Evolutionary conservation across 2,113 vertebrate genomes (phyloP), one percentile per base, ranked within the genome.

Genomic region (Xiphophorus hellerii): DNA sequence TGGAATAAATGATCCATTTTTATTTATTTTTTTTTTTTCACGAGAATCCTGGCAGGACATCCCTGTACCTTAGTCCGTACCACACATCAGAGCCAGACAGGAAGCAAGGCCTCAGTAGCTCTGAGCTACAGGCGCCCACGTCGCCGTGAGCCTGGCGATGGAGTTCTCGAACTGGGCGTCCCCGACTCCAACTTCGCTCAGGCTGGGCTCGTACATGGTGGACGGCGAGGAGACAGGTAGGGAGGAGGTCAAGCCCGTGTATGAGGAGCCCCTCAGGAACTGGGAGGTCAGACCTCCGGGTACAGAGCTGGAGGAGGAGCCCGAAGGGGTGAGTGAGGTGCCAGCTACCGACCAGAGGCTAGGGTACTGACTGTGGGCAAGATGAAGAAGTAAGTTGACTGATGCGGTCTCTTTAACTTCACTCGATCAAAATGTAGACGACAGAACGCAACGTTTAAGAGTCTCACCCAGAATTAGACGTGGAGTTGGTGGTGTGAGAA

Each of bases 121-220:
- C 87, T 95, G 95, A 48, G 95, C 94, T 22, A 95, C 93, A 0
- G 95, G 94, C 0, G 94, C 82, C 94, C 95, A 95, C 71, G 94
- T 93, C 0, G 95, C 94, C 0, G 95, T 94, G 29, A 95, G 92
- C 63, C 94, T 78, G 78, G 94, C 94, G 6, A 95, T 95, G 81
- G 95, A 94, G 87, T 89, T 94, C 90, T 95, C 95, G 1, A 95
- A 95, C 91, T 95, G 95, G 42, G 93, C 91, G 0, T 95, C 95
- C 1, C 91, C 90, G 0, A 93, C 91, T 0, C 92, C 90, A 0
- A 93, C 92, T 58, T 95, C 95, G 8, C 85, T 74, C 86, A 95
- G 78, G 62, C 91, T 84, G 11, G 93, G 93, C 78, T 95, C 94
- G 0, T 95, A 95, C 94, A 95, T 94, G 71, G 94, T 90, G 69